Evolutionary conservation across 2,113 vertebrate species (phyloP), one percentile per base, ranked within the genome.

Genomic region (Actinemys pallida): DNA sequence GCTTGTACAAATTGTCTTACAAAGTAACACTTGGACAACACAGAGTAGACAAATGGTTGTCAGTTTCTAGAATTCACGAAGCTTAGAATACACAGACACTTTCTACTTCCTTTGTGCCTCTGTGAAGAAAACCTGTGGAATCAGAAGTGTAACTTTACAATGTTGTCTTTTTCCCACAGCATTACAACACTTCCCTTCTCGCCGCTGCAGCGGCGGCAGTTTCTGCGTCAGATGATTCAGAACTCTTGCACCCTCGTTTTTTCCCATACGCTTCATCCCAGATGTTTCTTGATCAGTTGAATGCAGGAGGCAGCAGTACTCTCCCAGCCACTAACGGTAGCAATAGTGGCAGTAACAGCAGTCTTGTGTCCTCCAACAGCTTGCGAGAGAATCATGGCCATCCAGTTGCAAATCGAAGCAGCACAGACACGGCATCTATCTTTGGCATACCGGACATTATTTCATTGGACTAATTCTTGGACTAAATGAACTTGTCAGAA

Each of bases 401-500:
- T 96, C 17, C 98, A 4, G 89, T 98, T 57, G 95, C 98, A 84
- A 91, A 97, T 93, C 94, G 99, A 89, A 98, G 98, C 96, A 91
- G 97, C 98, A 89, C 99, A 0, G 99, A 99, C 94, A 98, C 99
- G 0, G 99, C 99, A 0, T 98, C 99, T 76, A 99, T 99, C 97
- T 99, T 99, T n/a, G 99, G 99, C 86, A 98, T 99, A 81, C 99
- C 99, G 2, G 99, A 99, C 87, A 99, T 99, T 85, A 99, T 99
- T 95, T 99, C 99, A 0, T 98, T 99, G 98, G 99, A 99, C 99
- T 99, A 99, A 99, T 88, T 87, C 53, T 82, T 62, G 95, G 87
- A 94, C 83, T 59, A 45, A 65, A 88, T 35, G 97, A 95, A 97
- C 97, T 97, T 59, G 92, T 96, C 92, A 84, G 95, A 93, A 94